These are phyloP conservation scores for Sebastes ruberrimus DNA, from an alignment of 2,797 vertebrate genomes.

Conservation along the genomic window DNA sequence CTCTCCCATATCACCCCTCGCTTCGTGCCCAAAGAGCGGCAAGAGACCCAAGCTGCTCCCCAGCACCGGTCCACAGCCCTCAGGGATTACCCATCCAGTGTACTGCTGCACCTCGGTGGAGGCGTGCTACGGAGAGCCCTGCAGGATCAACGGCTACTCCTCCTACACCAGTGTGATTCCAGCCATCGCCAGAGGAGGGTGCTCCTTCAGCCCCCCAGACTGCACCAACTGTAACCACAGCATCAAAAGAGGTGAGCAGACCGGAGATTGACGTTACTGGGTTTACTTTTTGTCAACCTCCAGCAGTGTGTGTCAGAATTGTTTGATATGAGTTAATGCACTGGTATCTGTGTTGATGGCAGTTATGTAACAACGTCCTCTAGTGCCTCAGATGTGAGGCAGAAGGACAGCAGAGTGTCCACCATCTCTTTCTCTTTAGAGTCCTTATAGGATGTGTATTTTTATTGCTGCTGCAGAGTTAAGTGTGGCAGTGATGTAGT, in stretches of 20 bases:
- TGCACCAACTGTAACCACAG: conserved; percentile 87
- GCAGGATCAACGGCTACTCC: conserved; percentile 83
- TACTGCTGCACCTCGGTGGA: conserved; percentile 92
- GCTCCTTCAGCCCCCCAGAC: conserved; percentile 81
- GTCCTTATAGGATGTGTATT: neutral
- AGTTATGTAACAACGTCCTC: neutral
- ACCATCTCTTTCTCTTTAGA: neutral
- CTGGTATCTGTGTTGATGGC: neutral
- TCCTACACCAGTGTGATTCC: conserved; percentile 87
- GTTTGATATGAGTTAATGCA: neutral
- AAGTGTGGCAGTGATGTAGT: neutral
- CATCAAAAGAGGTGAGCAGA: conserved; percentile 91
- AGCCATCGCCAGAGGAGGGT: conserved; percentile 83
- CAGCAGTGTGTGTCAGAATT: neutral
- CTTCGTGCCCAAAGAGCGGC: conserved; percentile 78
- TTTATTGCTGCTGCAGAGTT: neutral
- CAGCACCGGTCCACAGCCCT: conserved; percentile 80
- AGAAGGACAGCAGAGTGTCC: neutral
- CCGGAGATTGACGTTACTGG: neutral
- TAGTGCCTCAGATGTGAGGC: neutral
- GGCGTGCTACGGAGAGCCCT: conserved; percentile 88
- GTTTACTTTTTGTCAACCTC: neutral
- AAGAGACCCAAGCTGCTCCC: conserved; percentile 85
- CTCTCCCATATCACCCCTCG: conserved; percentile 69
- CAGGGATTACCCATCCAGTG: conserved; percentile 88